A percentile compares a stretch with the other conserved stretches of the same genome.
Conservation (phyloP, 2,888 invertebrate species). For the Andrena minutula region DNA sequence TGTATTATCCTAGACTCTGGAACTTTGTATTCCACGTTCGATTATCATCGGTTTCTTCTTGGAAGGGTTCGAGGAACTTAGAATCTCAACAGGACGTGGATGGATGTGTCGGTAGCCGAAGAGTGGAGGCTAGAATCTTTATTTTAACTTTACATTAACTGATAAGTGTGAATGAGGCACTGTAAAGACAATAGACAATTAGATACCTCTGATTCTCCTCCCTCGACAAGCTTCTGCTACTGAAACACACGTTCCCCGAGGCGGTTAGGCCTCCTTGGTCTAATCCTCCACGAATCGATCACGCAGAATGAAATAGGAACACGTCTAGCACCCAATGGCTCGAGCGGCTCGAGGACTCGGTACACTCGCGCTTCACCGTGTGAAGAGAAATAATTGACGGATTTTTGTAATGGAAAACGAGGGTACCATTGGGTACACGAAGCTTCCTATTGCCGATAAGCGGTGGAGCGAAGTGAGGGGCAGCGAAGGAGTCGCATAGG, state of each 20-base stretch:
- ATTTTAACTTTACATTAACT: no score
- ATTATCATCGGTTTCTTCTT: neutral
- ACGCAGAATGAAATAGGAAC: constrained; percentile 59
- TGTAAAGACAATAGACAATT: no score
- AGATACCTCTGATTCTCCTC: neutral
- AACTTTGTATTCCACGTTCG: neutral
- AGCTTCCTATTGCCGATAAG: constrained; percentile 63
- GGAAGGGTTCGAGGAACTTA: neutral
- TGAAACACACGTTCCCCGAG: neutral
- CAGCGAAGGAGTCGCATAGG: constrained; percentile 64
- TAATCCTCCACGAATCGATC: constrained; percentile 64
- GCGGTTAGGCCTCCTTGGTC: constrained; percentile 21
- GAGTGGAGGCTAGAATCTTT: neutral
- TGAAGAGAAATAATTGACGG: neutral
- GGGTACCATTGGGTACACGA: constrained; percentile 61
- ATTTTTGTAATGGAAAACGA: constrained; percentile 15
- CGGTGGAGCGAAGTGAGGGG: constrained; percentile 43
- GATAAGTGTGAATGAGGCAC: no score
- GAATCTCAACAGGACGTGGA: neutral
- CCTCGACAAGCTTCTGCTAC: neutral
- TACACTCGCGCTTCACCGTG: neutral
- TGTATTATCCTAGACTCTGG: neutral
- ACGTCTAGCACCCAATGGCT: constrained; percentile 58
- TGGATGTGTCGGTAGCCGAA: neutral
- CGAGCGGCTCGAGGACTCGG: constrained; percentile 4